Percentiles rank a stretch among this genome's conserved stretches.
Evolutionary conservation across 1,140 invertebrate genomes (phyloP).

Genomic region (Penaeus japonicus): DNA sequence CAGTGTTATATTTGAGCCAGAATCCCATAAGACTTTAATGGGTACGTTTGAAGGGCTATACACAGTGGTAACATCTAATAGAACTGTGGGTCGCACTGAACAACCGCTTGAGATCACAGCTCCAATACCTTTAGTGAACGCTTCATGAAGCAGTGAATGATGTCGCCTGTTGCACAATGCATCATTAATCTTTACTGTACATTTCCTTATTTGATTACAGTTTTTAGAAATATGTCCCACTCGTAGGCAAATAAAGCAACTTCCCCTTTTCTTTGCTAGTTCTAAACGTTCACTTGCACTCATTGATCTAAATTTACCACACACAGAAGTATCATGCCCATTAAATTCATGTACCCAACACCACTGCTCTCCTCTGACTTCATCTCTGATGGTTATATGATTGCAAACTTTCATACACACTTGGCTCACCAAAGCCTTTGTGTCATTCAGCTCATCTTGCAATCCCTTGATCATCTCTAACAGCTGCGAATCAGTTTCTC

Average conservation of each 20-base stretch:
- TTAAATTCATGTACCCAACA: no score
- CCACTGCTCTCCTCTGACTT: no score
- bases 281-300: no score
- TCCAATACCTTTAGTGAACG: background rate
- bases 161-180: background rate
- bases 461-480: no score
- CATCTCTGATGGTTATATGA: no score
- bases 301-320: no score
- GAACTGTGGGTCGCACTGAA: background rate
- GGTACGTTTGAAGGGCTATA: background rate
- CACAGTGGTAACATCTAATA: background rate
- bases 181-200: background rate
- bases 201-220: background rate
- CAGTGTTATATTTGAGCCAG: background rate
- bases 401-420: no score
- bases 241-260: background rate
- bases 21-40: background rate
- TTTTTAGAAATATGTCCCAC: background rate
- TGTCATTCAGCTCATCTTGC: no score
- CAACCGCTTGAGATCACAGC: background rate
- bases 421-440: no score
- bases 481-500: no score
- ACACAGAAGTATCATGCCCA: no score
- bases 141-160: background rate
- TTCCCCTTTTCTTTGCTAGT: background rate